Conservation (phyloP, 2,113 vertebrate species). For the Leptosomus discolor region DNA sequence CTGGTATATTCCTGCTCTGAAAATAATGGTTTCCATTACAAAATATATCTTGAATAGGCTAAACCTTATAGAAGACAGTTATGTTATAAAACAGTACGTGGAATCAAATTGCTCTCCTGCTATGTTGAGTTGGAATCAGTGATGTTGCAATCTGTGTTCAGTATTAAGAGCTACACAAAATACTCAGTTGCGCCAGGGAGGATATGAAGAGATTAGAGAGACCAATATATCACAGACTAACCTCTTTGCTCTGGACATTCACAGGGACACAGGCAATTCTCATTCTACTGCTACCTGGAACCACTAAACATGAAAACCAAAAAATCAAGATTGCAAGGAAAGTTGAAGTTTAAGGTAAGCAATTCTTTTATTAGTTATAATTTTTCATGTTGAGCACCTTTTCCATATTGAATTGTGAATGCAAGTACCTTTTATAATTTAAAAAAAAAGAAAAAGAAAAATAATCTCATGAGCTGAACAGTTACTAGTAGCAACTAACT, state of each 20-base stretch:
- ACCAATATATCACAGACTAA: conserved; percentile 62
- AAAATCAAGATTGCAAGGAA: not conserved
- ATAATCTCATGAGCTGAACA: not conserved
- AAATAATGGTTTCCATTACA: not conserved
- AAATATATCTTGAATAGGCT: not conserved
- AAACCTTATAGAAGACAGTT: conserved; percentile 27
- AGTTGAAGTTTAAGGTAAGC: conserved; percentile 10
- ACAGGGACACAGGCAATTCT: conserved; percentile 21
- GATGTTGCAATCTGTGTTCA: conserved; percentile 30
- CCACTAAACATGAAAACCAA: not conserved
- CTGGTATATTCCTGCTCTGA: not conserved
- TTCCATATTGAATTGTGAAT: not conserved
- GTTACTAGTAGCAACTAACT: not conserved
- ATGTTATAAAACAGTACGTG: conserved; percentile 15
- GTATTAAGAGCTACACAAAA: conserved; percentile 69
- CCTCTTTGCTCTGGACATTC: conserved; percentile 9
- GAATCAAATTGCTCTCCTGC: not conserved
- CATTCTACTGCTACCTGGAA: not conserved
- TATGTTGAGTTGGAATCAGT: not conserved
- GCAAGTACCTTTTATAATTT: not conserved
- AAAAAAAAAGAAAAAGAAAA: not conserved
- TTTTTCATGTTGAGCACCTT: not conserved
- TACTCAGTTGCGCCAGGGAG: conserved; percentile 49
- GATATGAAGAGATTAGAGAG: conserved; percentile 68
- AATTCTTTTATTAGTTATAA: not conserved